Conservation (phyloP, 2,113 vertebrate species). For the Lepus europaeus region DNA sequence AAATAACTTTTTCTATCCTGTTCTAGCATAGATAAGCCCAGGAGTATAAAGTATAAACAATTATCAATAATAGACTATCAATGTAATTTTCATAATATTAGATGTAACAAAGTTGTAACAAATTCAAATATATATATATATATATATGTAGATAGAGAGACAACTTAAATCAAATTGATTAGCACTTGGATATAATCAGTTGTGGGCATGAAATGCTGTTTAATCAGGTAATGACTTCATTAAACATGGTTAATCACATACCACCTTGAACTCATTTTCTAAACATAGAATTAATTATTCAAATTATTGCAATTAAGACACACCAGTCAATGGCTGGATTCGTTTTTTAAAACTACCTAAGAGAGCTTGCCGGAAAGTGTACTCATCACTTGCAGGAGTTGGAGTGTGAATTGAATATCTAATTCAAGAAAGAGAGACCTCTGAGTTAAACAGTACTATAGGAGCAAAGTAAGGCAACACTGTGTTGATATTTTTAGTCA, state of each 20-base stretch:
- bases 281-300: conserved; percentile 88
- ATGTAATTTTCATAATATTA: conserved; percentile 21
- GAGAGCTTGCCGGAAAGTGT: conserved; percentile 79
- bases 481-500: neutral
- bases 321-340: conserved; percentile 80
- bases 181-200: conserved; percentile 85
- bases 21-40: neutral
- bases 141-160: neutral
- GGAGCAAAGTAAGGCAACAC: neutral
- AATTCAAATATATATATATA: conserved; percentile 70
- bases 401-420: conserved; percentile 65
- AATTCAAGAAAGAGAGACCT: conserved; percentile 66
- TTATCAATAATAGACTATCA: conserved; percentile 15
- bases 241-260: conserved; percentile 87
- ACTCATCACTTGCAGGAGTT: conserved; percentile 61
- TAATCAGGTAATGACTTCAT: conserved; percentile 88
- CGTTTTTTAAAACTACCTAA: conserved; percentile 81
- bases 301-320: conserved; percentile 89
- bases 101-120: conserved; percentile 63
- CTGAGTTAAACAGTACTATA: neutral
- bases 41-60: conserved; percentile 41
- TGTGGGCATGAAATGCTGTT: conserved; percentile 81
- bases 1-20: neutral
- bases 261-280: conserved; percentile 85
- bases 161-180: conserved; percentile 87